Conservation (phyloP, 2,888 invertebrate genomes). For the Lasioglossum marginatum region DNA sequence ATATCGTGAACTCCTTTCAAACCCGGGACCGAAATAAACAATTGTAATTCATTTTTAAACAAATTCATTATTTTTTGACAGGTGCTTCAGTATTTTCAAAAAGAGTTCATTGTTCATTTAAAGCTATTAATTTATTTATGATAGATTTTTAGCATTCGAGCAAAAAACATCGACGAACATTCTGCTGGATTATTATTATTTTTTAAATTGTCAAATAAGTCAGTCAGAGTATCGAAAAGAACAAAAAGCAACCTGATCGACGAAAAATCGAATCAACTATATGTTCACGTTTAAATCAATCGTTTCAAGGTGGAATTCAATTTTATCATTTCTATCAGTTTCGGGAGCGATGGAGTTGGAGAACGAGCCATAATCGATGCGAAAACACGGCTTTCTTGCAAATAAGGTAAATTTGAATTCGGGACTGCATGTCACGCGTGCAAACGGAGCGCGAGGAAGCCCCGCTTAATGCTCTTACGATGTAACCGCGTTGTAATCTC, state of each 20-base stretch:
- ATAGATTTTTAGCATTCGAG: no score
- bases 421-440: conserved; percentile 17
- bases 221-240: no score
- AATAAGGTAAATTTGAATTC: neutral
- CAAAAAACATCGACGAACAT: no score
- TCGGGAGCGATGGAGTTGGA: neutral
- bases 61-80: neutral
- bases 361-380: neutral
- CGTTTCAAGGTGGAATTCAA: neutral
- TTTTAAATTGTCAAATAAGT: no score
- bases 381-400: neutral
- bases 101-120: no score
- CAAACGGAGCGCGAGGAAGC: conserved; percentile 69
- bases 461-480: conserved; percentile 79
- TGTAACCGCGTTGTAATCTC: conserved; percentile 79
- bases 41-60: neutral
- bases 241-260: no score
- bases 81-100: neutral
- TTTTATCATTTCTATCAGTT: neutral
- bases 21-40: neutral
- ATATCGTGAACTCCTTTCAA: neutral
- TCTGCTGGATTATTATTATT: no score
- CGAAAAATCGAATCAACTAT: no score
- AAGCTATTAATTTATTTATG: no score
- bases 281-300: no score